Evolutionary conservation across 2,113 vertebrate species (phyloP).

Genomic region (Paraplagusia blochii): DNA sequence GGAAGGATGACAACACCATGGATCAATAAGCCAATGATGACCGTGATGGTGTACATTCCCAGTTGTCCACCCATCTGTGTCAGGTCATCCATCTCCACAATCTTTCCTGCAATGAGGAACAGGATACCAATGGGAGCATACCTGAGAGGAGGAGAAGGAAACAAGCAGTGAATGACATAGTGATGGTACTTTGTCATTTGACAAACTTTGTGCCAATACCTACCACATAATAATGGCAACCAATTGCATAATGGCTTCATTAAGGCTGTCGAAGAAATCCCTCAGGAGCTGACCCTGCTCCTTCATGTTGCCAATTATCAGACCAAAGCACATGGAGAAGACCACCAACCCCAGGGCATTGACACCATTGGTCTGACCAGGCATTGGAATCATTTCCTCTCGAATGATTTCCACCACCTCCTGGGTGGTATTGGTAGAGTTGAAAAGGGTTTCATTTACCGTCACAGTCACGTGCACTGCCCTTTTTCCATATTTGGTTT

Average conservation of each 20-base stretch:
- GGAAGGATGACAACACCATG: conserved; percentile 89
- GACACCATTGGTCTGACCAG: conserved; percentile 89
- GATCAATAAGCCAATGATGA: conserved; percentile 90
- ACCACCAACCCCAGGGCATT: conserved; percentile 95
- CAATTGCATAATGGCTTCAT: conserved; percentile 95
- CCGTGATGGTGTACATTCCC: conserved; percentile 95
- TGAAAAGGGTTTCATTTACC: conserved; percentile 80
- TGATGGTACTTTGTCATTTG: neutral
- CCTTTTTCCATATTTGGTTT: conserved; percentile 90
- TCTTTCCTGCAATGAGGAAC: conserved; percentile 96
- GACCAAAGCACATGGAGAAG: conserved; percentile 94
- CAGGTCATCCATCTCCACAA: conserved; percentile 98
- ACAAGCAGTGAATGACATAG: neutral
- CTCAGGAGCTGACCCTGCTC: conserved; percentile 88
- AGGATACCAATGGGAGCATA: conserved; percentile 94
- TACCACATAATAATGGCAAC: conserved; percentile 97
- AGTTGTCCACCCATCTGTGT: conserved; percentile 94
- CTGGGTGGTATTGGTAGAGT: conserved; percentile 74
- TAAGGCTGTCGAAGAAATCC: conserved; percentile 94
- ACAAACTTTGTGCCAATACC: neutral
- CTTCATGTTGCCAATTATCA: conserved; percentile 97
- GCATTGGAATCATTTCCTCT: conserved; percentile 87
- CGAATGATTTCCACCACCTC: conserved; percentile 65
- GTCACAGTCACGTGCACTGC: conserved; percentile 70
- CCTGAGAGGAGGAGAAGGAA: conserved; percentile 67